Evolutionary conservation across 2,113 vertebrate species (phyloP).

Genomic region (Plecturocebus donacophilus): DNA sequence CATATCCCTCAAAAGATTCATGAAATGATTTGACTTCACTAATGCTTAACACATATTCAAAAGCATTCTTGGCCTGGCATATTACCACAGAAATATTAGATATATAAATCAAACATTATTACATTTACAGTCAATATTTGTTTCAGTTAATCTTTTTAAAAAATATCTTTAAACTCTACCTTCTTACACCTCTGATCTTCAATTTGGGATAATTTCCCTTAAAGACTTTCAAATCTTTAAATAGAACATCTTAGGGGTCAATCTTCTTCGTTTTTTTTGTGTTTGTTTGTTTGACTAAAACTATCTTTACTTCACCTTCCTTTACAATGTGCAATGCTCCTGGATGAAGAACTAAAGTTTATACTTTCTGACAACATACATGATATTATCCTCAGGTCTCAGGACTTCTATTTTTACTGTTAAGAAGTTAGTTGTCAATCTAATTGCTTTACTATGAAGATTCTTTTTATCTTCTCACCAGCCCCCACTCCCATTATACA

Average conservation of each 20-base stretch:
- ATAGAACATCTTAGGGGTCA: background rate
- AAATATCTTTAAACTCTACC: background rate
- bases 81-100: background rate
- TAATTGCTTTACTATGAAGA: background rate
- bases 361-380: background rate
- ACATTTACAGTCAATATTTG: background rate
- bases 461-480: background rate
- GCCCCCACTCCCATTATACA: background rate
- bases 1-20: background rate
- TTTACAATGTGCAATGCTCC: background rate
- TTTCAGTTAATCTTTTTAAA: background rate
- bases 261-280: background rate
- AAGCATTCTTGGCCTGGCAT: background rate
- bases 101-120: slow-evolving; percentile 5
- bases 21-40: background rate
- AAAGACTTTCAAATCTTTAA: background rate
- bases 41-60: background rate
- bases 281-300: background rate
- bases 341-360: background rate
- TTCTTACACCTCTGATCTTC: background rate
- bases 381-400: background rate
- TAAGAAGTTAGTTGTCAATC: background rate
- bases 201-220: background rate
- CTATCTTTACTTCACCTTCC: background rate
- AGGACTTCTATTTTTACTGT: background rate